Percentiles rank a stretch among this genome's conserved stretches.
Conservation (phyloP, 2,888 invertebrate genomes). For the Myopa tessellatipennis region DNA sequence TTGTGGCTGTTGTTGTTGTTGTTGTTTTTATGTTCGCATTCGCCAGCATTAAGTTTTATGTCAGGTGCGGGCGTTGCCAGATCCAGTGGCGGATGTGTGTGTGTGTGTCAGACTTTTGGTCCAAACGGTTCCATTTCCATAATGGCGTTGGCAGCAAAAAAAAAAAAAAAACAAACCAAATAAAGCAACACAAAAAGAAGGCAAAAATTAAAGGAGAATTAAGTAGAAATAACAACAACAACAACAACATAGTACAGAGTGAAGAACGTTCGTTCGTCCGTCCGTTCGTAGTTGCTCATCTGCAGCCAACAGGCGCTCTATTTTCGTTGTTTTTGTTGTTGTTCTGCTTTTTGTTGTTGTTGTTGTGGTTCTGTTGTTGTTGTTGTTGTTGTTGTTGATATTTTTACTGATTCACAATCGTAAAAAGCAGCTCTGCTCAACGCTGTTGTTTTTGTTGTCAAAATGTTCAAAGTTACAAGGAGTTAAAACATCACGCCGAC, state of each 20-base stretch:
- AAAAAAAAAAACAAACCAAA: not conserved
- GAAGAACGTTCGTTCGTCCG: too few species aligned
- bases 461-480: too few species aligned
- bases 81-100: constrained; percentile 9
- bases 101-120: constrained; percentile 31
- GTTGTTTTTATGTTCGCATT: constrained; percentile 28
- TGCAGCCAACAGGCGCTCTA: too few species aligned
- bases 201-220: not conserved
- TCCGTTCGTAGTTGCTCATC: too few species aligned
- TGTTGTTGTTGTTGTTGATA: not conserved
- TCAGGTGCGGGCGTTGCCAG: constrained; percentile 42
- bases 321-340: too few species aligned
- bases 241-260: too few species aligned
- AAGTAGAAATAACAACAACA: too few species aligned
- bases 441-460: not conserved
- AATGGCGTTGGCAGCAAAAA: constrained; percentile 25
- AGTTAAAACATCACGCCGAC: too few species aligned
- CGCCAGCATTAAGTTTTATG: constrained; percentile 42
- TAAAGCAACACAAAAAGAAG: not conserved
- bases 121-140: constrained; percentile 40
- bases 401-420: constrained; percentile 4
- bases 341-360: not conserved
- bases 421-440: constrained; percentile 22
- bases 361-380: not conserved
- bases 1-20: constrained; percentile 9